Evolutionary conservation across 2,113 vertebrate species (phyloP).

Genomic region (Corydoras maculifer): DNA sequence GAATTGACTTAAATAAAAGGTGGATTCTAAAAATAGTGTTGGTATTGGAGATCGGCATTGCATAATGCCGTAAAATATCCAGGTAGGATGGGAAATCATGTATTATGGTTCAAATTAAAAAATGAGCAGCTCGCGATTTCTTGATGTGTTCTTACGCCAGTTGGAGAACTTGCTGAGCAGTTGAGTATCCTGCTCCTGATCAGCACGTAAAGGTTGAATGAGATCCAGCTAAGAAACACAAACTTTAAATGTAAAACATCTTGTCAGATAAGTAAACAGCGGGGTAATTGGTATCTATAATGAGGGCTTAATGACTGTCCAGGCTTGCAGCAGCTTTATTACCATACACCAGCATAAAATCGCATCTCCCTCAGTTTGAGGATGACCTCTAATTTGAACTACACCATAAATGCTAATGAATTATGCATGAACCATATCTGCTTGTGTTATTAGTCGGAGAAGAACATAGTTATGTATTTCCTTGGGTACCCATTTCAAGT

Average conservation of each 20-base stretch:
- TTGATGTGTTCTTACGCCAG: conserved; percentile 57
- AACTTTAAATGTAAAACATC: not conserved
- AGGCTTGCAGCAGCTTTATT: conserved; percentile 23
- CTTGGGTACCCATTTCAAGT: conserved; percentile 45
- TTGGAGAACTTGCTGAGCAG: conserved; percentile 56
- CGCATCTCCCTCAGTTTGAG: conserved; percentile 28
- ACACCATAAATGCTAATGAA: conserved; percentile 50
- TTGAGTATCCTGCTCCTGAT: conserved; percentile 49
- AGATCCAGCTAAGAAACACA: not conserved
- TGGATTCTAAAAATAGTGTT: not conserved
- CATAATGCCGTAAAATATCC: not conserved
- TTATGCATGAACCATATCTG: conserved; percentile 54
- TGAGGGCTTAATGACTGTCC: conserved; percentile 42
- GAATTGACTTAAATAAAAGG: conserved; percentile 34
- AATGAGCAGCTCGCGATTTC: conserved; percentile 53
- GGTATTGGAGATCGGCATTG: not conserved
- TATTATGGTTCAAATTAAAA: not conserved
- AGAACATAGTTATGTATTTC: conserved; percentile 53
- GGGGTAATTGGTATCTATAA: conserved; percentile 41
- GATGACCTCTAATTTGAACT: conserved; percentile 63
- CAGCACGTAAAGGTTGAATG: conserved; percentile 38
- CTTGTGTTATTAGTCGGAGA: conserved; percentile 53
- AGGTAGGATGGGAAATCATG: not conserved
- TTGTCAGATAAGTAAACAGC: conserved; percentile 30
- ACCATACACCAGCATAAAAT: conserved; percentile 32